phyloP scores from a whole-genome alignment of 2,113 vertebrate species.

The Chionomys nivalis region DNA sequence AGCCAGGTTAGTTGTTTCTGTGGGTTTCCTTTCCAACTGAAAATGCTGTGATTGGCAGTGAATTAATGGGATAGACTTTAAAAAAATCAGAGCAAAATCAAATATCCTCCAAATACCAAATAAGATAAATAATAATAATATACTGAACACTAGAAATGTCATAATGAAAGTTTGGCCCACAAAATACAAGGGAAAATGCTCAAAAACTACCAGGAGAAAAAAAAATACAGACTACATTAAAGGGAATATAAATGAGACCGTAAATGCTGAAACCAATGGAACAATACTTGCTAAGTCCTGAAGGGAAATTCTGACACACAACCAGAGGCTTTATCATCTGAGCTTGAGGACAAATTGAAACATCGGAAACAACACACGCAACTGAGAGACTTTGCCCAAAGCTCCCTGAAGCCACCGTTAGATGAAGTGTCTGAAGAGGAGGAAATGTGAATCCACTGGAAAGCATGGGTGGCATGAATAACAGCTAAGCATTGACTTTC shows the following conservation, averaged over 20 bases:
- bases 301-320: slow-evolving; percentile 3
- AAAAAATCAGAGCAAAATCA: slow-evolving; percentile 9
- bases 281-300: neutral
- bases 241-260: neutral
- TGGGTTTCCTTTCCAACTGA: neutral
- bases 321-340: neutral
- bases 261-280: neutral
- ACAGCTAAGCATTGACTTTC: neutral
- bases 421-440: neutral
- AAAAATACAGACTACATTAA: neutral
- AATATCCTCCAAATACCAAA: neutral
- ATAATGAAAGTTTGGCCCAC: neutral
- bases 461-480: neutral
- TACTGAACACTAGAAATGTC: neutral
- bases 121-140: slow-evolving; percentile 5
- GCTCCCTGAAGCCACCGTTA: neutral
- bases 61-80: neutral
- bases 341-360: neutral
- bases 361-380: neutral
- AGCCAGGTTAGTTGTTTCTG: neutral
- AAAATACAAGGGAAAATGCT: neutral
- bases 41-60: neutral
- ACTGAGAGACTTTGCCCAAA: neutral
- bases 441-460: neutral
- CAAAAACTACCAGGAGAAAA: slow-evolving; percentile 6